Percentiles rank a stretch among this genome's conserved stretches.
These are phyloP conservation scores for Cariama cristata DNA, from an alignment of 2,113 vertebrate species.

Conservation along the genomic window DNA sequence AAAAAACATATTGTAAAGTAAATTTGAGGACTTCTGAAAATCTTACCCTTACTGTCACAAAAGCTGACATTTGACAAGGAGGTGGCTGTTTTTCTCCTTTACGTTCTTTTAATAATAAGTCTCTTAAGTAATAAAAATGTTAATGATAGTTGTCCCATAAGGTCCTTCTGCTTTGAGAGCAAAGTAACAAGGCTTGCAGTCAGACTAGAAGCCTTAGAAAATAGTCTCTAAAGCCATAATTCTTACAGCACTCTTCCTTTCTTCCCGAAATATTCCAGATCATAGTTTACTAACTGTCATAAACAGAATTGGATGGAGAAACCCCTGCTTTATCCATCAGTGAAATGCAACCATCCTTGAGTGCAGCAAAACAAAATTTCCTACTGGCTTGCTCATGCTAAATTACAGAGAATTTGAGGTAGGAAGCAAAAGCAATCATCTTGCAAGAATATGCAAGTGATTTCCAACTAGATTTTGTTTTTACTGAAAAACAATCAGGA, in stretches of 20 bases:
- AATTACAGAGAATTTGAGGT: background rate
- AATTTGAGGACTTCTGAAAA: background rate
- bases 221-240: background rate
- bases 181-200: background rate
- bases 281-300: background rate
- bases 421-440: background rate
- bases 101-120: background rate
- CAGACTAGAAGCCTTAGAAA: background rate
- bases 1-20: background rate
- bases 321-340: background rate
- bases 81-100: background rate
- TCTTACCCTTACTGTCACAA: background rate
- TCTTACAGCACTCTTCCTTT: background rate
- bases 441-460: background rate
- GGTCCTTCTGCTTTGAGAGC: background rate
- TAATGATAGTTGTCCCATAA: background rate
- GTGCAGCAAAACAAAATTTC: background rate
- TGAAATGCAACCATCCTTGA: background rate
- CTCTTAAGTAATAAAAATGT: background rate
- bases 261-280: background rate
- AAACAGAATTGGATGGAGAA: background rate
- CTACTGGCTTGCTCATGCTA: background rate
- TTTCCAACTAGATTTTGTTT: background rate
- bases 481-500: background rate
- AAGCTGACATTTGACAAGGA: background rate